These are phyloP conservation scores for Odontamblyopus lacepedii DNA, from an alignment of 2,797 vertebrate genomes.

Conservation along the genomic window DNA sequence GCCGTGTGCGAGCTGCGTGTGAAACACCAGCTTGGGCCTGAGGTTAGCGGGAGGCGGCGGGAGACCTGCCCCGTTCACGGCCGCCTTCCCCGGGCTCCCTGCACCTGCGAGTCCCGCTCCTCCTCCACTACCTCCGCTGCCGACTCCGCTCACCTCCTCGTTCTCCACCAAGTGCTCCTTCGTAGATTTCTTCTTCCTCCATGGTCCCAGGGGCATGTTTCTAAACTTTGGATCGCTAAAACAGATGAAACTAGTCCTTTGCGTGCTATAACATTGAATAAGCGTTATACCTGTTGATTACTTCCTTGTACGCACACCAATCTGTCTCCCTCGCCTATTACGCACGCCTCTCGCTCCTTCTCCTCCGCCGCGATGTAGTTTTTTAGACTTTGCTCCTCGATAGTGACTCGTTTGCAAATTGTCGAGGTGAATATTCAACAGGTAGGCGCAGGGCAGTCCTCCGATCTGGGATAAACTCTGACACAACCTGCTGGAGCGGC, in stretches of 20 bases:
- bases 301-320: conserved; percentile 27
- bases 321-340: conserved; percentile 25
- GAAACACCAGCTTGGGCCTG: conserved; percentile 85
- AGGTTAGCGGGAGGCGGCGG: conserved; percentile 72
- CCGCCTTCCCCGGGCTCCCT: conserved; percentile 60
- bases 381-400: conserved; percentile 47
- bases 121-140: conserved; percentile 47
- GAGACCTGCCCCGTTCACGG: conserved; percentile 70
- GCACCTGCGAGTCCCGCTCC: conserved; percentile 69
- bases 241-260: conserved; percentile 30
- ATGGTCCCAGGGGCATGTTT: conserved; percentile 88
- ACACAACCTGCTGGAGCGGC: conserved; percentile 49
- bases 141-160: conserved; percentile 73
- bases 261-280: conserved; percentile 63
- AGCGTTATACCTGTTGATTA: conserved; percentile 63
- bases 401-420: conserved; percentile 29
- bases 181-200: conserved; percentile 77
- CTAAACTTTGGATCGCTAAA: not conserved
- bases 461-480: conserved; percentile 40
- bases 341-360: conserved; percentile 26
- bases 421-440: conserved; percentile 58
- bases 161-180: conserved; percentile 86
- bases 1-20: conserved; percentile 95
- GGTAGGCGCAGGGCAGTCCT: conserved; percentile 43
- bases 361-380: conserved; percentile 17